These are phyloP conservation scores for Cheirogaleus medius DNA, from an alignment of 2,113 vertebrate genomes.

Conservation along the genomic window DNA sequence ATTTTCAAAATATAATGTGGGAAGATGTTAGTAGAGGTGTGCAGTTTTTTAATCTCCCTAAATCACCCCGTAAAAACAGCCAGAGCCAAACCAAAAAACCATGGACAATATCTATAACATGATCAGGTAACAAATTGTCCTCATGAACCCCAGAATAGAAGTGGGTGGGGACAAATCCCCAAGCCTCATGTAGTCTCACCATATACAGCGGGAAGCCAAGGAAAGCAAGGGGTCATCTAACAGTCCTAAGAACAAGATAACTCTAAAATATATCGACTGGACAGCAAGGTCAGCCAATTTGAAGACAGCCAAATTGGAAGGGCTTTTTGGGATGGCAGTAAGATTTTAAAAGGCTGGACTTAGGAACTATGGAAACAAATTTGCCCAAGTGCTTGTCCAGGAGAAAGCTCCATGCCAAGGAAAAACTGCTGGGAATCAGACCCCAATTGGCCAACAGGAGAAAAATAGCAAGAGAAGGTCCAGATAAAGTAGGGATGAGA, in stretches of 20 bases:
- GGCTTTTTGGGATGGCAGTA: background rate
- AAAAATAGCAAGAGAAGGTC: background rate
- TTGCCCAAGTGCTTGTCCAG: background rate
- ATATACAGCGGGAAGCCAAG: background rate
- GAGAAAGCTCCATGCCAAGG: background rate
- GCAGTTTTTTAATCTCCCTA: background rate
- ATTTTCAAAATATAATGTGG: constrained; percentile 13
- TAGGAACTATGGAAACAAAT: background rate
- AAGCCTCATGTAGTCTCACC: background rate
- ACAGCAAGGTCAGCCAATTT: background rate
- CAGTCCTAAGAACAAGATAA: background rate
- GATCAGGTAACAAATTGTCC: background rate
- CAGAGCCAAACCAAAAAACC: background rate
- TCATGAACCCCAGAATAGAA: background rate
- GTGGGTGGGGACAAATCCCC: background rate
- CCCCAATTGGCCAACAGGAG: background rate
- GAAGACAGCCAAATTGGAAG: background rate
- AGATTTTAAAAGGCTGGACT: background rate
- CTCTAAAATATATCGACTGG: background rate
- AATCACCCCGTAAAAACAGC: background rate
- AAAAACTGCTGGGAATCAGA: background rate
- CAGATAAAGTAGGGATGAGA: background rate
- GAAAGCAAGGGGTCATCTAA: background rate
- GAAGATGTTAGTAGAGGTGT: background rate
- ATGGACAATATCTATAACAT: background rate